phyloP scores from a whole-genome alignment of 1,140 invertebrate species.

The Cheumatopsyche charites region DNA sequence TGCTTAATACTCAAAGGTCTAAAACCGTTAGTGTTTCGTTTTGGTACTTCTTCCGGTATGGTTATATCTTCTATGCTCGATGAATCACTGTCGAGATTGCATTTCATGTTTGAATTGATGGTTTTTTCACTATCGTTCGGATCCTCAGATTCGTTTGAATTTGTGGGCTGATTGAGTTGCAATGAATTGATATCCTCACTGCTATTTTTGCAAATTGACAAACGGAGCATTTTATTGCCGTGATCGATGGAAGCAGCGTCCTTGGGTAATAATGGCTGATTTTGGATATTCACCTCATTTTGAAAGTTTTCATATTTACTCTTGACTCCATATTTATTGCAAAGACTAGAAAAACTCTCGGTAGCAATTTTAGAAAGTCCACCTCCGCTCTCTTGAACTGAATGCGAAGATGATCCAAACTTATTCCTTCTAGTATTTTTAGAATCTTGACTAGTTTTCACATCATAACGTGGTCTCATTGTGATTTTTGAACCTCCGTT shows the following conservation, averaged over 20 bases:
- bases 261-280: neutral
- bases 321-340: slow-evolving; percentile 43
- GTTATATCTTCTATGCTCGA: slow-evolving; percentile 8
- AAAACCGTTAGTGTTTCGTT: slow-evolving; percentile 15
- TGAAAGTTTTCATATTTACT: slow-evolving; percentile 44
- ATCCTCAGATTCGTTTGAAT: neutral
- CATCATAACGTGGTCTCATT: slow-evolving; percentile 51
- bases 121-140: slow-evolving; percentile 13
- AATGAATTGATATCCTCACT: slow-evolving; percentile 38
- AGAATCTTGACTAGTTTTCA: slow-evolving; percentile 51
- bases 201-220: slow-evolving; percentile 37
- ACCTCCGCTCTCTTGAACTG: slow-evolving; percentile 22
- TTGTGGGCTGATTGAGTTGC: slow-evolving; percentile 26
- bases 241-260: slow-evolving; percentile 15
- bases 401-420: slow-evolving; percentile 19
- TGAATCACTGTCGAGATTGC: slow-evolving; percentile 21
- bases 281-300: slow-evolving; percentile 29
- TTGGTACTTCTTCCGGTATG: slow-evolving; percentile 31
- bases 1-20: slow-evolving; percentile 48
- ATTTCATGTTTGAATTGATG: slow-evolving; percentile 18
- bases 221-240: slow-evolving; percentile 9
- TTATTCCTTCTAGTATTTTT: slow-evolving; percentile 50
- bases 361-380: slow-evolving; percentile 40
- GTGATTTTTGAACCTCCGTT: slow-evolving; percentile 59
- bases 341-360: slow-evolving; percentile 44